Percentiles rank a stretch among this genome's conserved stretches.
Conservation (phyloP, 2,113 vertebrate species). For the Crotalus viridis region DNA sequence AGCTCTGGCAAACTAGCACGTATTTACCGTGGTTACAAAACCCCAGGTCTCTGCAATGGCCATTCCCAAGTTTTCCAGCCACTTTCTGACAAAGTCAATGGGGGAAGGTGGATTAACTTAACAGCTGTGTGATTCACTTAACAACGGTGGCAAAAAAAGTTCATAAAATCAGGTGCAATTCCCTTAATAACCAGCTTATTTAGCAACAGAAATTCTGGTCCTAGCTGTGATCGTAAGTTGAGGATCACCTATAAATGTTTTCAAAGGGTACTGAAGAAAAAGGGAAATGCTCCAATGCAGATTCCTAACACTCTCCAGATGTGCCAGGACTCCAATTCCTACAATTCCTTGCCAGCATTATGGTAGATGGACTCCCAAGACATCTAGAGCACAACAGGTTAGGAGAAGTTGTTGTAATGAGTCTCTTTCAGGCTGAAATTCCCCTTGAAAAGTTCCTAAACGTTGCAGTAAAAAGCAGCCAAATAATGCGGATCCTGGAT, state of each 20-base stretch:
- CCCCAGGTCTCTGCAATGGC: too few relatives aligned
- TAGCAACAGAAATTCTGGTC: not conserved
- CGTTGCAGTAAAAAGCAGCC: constrained; percentile 12
- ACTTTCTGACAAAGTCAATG: not conserved
- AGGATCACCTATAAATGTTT: not conserved
- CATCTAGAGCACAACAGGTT: not conserved
- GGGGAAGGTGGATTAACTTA: not conserved
- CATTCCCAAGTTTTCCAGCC: too few relatives aligned
- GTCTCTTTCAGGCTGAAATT: not conserved
- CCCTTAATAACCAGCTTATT: not conserved
- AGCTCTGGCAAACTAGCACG: not conserved
- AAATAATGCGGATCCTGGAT: not conserved
- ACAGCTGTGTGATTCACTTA: not conserved
- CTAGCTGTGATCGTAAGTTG: not conserved
- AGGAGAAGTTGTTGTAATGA: not conserved
- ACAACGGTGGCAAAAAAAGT: not conserved
- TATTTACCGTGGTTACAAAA: not conserved
- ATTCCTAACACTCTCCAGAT: not conserved
- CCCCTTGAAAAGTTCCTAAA: constrained; percentile 21
- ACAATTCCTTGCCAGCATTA: not conserved
- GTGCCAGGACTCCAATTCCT: not conserved
- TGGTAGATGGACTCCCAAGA: not conserved
- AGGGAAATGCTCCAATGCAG: not conserved
- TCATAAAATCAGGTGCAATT: not conserved
- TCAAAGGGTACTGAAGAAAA: not conserved